Conservation (phyloP, 2,797 vertebrate genomes). For the Lateolabrax maculatus region DNA sequence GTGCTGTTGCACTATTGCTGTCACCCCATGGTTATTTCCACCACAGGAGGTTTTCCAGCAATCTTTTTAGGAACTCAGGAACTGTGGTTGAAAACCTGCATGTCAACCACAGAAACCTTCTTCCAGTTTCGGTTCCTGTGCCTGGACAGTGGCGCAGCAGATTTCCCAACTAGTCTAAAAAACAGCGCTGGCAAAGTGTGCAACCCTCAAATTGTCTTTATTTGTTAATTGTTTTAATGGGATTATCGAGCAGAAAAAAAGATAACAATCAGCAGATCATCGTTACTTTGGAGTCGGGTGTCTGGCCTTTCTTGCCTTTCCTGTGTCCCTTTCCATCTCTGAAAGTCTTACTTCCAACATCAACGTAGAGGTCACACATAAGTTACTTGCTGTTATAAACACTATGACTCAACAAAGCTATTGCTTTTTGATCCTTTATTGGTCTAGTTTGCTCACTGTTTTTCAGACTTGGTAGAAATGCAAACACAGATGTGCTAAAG, state of each 20-base stretch:
- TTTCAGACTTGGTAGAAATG: neutral
- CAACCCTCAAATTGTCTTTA: neutral
- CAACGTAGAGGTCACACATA: neutral
- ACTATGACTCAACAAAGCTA: neutral
- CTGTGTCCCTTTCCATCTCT: neutral
- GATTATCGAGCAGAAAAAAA: neutral
- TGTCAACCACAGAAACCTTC: neutral
- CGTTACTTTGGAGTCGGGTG: neutral
- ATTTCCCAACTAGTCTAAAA: neutral
- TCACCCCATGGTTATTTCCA: neutral
- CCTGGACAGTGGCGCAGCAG: too few relatives aligned
- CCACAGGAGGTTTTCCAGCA: neutral
- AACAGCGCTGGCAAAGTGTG: neutral
- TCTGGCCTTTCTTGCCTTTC: neutral
- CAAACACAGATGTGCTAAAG: neutral
- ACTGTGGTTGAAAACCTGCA: neutral
- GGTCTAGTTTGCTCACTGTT: neutral
- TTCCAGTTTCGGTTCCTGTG: constrained; percentile 7
- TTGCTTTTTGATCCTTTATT: too few relatives aligned
- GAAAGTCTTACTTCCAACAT: neutral
- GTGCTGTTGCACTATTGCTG: neutral
- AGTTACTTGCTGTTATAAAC: too few relatives aligned
- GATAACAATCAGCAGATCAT: neutral
- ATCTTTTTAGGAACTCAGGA: neutral
- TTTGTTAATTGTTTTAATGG: neutral